Evolutionary conservation across 1,140 invertebrate species (phyloP).

Genomic region (Micrasema longulum): DNA sequence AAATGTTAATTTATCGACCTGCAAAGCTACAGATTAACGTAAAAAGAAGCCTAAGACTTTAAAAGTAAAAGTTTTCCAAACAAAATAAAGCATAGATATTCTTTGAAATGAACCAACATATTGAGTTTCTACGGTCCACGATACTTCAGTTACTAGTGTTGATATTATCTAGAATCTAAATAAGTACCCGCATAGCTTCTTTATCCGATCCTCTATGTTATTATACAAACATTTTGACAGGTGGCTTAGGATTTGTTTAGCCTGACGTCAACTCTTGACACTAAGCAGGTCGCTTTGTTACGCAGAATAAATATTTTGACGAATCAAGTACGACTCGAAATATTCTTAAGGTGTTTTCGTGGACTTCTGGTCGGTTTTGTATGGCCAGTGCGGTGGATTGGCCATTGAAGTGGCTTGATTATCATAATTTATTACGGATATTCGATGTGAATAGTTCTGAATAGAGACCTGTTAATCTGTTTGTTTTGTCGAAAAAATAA

Average conservation of each 20-base stretch:
- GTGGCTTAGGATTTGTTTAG: constrained; percentile 29
- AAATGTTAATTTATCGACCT: too few species aligned
- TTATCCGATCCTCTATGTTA: constrained; percentile 40
- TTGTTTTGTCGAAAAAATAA: too few species aligned
- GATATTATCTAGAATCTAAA: constrained; percentile 18
- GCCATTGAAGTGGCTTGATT: constrained; percentile 16
- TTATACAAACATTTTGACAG: constrained; percentile 45
- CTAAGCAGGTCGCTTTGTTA: constrained; percentile 22
- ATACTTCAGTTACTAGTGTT: too few species aligned
- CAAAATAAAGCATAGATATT: too few species aligned
- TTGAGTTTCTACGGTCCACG: too few species aligned
- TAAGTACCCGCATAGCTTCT: constrained; percentile 16
- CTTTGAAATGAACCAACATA: too few species aligned
- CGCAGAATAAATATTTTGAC: constrained; percentile 24
- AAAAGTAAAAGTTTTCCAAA: too few species aligned
- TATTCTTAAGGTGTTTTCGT: constrained; percentile 2
- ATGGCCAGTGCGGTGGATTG: not conserved
- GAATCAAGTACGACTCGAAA: constrained; percentile 17
- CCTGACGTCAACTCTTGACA: constrained; percentile 18
- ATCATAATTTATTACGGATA: not conserved
- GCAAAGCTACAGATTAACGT: too few species aligned
- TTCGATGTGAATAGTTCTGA: too few species aligned
- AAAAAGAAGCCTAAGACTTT: too few species aligned
- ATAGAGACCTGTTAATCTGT: too few species aligned
- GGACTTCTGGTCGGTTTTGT: constrained; percentile 1